A percentile compares a stretch with the other conserved stretches of the same genome.
phyloP scores from a whole-genome alignment of 2,888 invertebrate species.

The Ormyrus labotus region DNA sequence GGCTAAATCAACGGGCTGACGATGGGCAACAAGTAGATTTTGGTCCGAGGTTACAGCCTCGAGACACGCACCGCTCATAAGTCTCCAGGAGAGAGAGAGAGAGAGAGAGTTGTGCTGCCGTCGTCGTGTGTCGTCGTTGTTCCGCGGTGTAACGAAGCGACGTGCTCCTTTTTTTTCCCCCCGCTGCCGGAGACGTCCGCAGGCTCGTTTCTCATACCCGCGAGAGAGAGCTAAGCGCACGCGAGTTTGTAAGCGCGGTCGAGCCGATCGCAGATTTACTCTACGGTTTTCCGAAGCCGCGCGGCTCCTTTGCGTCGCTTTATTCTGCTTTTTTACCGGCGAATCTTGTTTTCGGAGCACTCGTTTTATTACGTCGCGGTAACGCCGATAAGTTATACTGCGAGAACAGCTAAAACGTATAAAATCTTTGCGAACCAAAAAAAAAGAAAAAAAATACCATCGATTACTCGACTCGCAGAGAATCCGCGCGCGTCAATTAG shows the following conservation, averaged over 20 bases:
- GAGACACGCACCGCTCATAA: conserved; percentile 72
- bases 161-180: too few species aligned
- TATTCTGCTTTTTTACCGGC: too few species aligned
- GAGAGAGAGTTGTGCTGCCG: conserved; percentile 1
- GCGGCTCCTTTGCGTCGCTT: too few species aligned
- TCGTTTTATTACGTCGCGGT: too few species aligned
- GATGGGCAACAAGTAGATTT: conserved; percentile 74
- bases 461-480: conserved; percentile 2
- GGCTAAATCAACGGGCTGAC: conserved; percentile 72
- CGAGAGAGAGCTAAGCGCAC: not conserved
- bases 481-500: conserved; percentile 41
- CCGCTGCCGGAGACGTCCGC: not conserved
- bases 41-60: conserved; percentile 71
- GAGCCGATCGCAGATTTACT: too few species aligned
- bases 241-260: not conserved
- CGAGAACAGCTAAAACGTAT: too few species aligned
- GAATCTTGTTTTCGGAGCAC: too few species aligned
- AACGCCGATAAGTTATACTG: too few species aligned
- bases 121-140: conserved; percentile 15
- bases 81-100: conserved; percentile 50
- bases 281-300: not conserved
- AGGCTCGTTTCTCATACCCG: conserved; percentile 6
- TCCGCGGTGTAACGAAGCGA: not conserved
- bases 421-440: not conserved
- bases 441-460: not conserved